These are phyloP conservation scores for Isotomurus palustris DNA, from an alignment of 2,888 invertebrate species.

Conservation along the genomic window DNA sequence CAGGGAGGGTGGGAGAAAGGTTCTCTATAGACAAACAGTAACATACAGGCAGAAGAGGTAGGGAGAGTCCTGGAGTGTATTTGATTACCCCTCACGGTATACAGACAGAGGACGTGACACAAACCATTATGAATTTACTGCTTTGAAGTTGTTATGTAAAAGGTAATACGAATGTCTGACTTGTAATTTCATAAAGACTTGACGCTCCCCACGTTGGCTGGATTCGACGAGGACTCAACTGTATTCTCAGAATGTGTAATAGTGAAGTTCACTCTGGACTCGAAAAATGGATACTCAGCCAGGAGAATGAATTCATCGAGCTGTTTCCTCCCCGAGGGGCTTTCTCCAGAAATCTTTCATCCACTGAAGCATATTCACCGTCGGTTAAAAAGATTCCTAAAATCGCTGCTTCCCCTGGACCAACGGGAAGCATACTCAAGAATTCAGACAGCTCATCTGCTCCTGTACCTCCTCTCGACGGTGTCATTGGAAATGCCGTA, in stretches of 20 bases:
- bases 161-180: too few species aligned
- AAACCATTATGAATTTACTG: too few species aligned
- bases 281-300: slow-evolving; percentile 23
- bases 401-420: background rate
- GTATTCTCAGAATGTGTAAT: slow-evolving; percentile 24
- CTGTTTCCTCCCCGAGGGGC: slow-evolving; percentile 10
- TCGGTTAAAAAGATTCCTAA: background rate
- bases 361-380: background rate
- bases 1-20: too few species aligned
- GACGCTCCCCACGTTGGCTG: slow-evolving; percentile 27
- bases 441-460: slow-evolving; percentile 9
- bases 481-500: background rate
- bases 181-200: too few species aligned
- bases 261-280: slow-evolving; percentile 26
- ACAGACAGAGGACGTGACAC: too few species aligned
- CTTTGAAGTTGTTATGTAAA: too few species aligned
- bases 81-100: too few species aligned
- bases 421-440: slow-evolving; percentile 25
- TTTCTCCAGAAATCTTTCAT: background rate
- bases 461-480: background rate
- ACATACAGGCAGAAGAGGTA: too few species aligned
- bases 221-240: slow-evolving; percentile 31
- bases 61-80: too few species aligned
- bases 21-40: too few species aligned
- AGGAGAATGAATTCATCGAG: slow-evolving; percentile 26